Base-by-base conservation (phyloP, 2,888 invertebrate genomes). In the Coremacera marginata region DNA sequence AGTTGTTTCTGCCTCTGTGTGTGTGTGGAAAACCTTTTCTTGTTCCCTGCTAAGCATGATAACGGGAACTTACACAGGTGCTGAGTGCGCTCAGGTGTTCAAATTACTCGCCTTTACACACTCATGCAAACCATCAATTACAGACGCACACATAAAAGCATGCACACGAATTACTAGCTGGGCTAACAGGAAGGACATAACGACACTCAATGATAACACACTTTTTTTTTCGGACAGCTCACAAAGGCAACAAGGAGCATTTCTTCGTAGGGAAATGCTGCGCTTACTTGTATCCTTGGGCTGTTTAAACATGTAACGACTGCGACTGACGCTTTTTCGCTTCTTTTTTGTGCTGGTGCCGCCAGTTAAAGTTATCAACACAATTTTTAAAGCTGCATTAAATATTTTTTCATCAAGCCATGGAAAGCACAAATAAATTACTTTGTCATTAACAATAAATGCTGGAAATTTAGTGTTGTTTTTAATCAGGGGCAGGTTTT, bases 131-230 rank as follows among this genome's bases (percentile, higher is more conserved):
- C 65, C 75, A 74, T 70, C 77, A 77, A 70, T 67, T 74, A 76
- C 78, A 75, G 68, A 67, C 75, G 67, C 76, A 71, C 74, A 76
- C 76, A 49, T 63, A 67, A 75, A 77, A 75, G 79, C 77, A 55
- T 19, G 11, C 71, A 78, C 77, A 76, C 73, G 70, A 73, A 80
- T 81, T 81, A 81, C 76, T 81, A 84, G 85, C 86, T 85, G 84
- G 84, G 83, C 83, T 86, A 81, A 82, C 80, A 82, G 79, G 82
- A 78, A 82, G 78, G 81, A 82, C 81, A 81, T 73, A 74, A 77
- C 76, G 74, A 75, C 57, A 63, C 73, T 71, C 76, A 71, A 74
- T 80, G 81, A 81, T 80, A 81, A 81, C 77, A 76, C 80, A 74
- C 71, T 80, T 79, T 80, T 79, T 80, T 78, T 75, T 44, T 37